phyloP scores from a whole-genome alignment of 1,140 invertebrate genomes.

The Pogonomyrmex californicus region DNA sequence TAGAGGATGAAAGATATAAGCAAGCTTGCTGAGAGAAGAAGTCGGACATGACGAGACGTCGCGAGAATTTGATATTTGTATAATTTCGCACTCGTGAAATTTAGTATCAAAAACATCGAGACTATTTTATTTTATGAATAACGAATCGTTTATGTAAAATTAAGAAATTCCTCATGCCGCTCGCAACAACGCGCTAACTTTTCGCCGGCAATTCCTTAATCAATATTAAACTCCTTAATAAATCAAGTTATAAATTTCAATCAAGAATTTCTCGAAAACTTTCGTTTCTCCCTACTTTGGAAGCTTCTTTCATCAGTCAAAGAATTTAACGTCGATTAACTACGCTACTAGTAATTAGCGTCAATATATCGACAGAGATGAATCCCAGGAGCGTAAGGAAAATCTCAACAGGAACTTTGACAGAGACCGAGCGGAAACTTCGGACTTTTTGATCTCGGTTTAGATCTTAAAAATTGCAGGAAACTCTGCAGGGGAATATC shows the following conservation, averaged over 20 bases:
- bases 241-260: constrained; percentile 66
- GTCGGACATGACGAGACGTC: background rate
- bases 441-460: constrained; percentile 59
- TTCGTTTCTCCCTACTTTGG: constrained; percentile 16
- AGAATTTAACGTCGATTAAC: constrained; percentile 65
- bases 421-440: constrained; percentile 60
- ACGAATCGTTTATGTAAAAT: constrained; percentile 37
- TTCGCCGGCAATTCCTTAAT: constrained; percentile 51
- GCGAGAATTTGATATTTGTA: constrained; percentile 39
- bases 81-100: constrained; percentile 27
- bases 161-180: constrained; percentile 33
- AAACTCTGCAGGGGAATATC: constrained; percentile 36
- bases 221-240: constrained; percentile 62
- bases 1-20: constrained; percentile 24
- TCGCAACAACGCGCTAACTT: constrained; percentile 45
- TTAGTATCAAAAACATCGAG: background rate
- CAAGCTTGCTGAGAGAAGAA: background rate
- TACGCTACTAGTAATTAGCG: constrained; percentile 59
- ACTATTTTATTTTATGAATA: background rate
- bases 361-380: constrained; percentile 64
- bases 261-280: constrained; percentile 59
- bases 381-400: constrained; percentile 48
- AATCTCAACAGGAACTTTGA: constrained; percentile 62
- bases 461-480: constrained; percentile 61
- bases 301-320: constrained; percentile 61